Evolutionary conservation across 2,797 vertebrate species (phyloP), one percentile per base, ranked within the genome.

Genomic region (Paratrypauchen microcephalus): DNA sequence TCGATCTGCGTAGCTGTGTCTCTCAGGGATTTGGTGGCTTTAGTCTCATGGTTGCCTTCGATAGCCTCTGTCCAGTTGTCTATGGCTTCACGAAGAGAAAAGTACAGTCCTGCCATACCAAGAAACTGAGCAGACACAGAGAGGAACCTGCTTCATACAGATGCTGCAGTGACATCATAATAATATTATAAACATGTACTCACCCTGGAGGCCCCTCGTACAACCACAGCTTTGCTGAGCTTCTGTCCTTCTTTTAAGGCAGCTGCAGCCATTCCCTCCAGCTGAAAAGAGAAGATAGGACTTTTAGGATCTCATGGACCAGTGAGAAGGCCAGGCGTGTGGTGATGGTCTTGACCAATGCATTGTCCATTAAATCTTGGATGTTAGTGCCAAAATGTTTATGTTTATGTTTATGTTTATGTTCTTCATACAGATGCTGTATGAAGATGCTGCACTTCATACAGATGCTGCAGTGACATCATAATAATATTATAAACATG

Each of bases 11-110:
- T n/a, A 16, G 61, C 69, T 21, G 52, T 47, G 21, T 57, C 69
- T 15, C 15, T 56, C 23, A 71, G 26, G 13, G 69, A 64, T 54
- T 65, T 19, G 50, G 32, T 71, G 69, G 52, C 69, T 57, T 71
- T 39, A 12, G 69, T 71, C 61, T 65, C 69, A 32, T 71, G 69
- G 2, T 71, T 56, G 0, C 41, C 8, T 18, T 65, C 21, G 12
- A 65, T 41, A 12, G 41, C 19, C 19, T 71, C 50, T 24, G 18
- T 65, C 52, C 52, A 63, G 23, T 64, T 64, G 61, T 55, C 32
- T 4, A 71, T 65, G 23, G 60, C 52, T 26, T 64, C 69, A 47
- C 52, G 61, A 26, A 71, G 69, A 15, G 61, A 23, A 23, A 71
- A 54, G 16, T 24, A 52, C 61, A 71, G 21, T 26, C 52, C 61